Base-by-base conservation (phyloP, 2,888 invertebrate species). In the Idaea dimidiata region DNA sequence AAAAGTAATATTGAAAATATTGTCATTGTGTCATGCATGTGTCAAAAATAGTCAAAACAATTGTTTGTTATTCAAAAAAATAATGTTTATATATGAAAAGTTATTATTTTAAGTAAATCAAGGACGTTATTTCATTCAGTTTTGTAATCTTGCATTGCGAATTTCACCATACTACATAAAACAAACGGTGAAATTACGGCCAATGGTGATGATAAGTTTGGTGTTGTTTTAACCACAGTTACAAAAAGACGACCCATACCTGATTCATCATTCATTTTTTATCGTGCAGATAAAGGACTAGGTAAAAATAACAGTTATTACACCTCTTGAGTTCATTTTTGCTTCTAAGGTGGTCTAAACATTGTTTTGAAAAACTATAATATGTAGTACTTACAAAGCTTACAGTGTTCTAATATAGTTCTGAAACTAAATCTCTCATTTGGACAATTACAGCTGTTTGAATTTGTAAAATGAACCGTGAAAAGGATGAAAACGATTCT, bases 401-500 rank as follows among this genome's bases (percentile, higher is more conserved):
- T 24, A 24, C 24, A 24, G 24, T 24, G 24, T 32, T 54, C 55
- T 53, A 8, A 31, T 55, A 17, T 55, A 5, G 18, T 59, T 31
- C 53, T 43, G n/a, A 7, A 16, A 18, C 16, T 57, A 57, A 59
- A 54, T 59, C 33, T 14, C 57, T 61, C 62, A 58, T 67, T 18
- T 67, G 63, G 24, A 53, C 24, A 24, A 56, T 72, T 72, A 58
- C 72, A 70, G 66, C 63, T 53, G 24, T 60, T 16, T 66, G 67
- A 63, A 16, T 67, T 33, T 57, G 60, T 66, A 69, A 58, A 66
- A 70, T 70, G 72, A 69, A 65, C 61, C 66, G 64, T n/a, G 69
- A 68, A 68, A 69, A 68, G 65, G 69, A 71, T 62, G 67, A 68
- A 63, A 65, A 59, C 61, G 66, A 61, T 62, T 62, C 60, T 63